phyloP scores from a whole-genome alignment of 64 coral and sea anemone species.

The Porites australiensis region DNA sequence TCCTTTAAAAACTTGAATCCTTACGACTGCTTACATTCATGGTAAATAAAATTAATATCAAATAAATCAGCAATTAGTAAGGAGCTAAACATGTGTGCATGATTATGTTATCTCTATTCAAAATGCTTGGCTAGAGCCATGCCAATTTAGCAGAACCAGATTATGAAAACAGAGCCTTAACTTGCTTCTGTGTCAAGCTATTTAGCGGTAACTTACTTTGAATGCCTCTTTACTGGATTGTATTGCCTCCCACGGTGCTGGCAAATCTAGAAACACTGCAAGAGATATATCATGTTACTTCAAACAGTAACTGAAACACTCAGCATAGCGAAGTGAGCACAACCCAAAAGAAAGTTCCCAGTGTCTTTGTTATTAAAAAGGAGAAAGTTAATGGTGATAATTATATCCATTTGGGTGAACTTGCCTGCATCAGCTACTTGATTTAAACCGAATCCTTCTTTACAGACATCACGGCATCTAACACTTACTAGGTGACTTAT shows the following conservation, averaged over 20 bases:
- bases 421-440: constrained; percentile 96
- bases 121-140: too few species aligned
- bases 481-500: constrained; percentile 89
- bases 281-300: neutral
- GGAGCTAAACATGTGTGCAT: too few species aligned
- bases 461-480: constrained; percentile 71
- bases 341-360: too few species aligned
- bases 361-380: too few species aligned
- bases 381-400: too few species aligned
- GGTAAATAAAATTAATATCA: too few species aligned
- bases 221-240: constrained; percentile 80
- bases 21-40: neutral
- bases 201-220: constrained; percentile 56
- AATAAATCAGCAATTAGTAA: too few species aligned
- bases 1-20: neutral
- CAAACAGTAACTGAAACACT: neutral
- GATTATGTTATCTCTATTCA: too few species aligned
- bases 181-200: too few species aligned
- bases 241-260: constrained; percentile 94
- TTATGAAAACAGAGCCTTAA: too few species aligned
- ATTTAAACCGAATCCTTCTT: constrained; percentile 86
- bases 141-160: too few species aligned
- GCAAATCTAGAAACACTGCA: constrained; percentile 97
- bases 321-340: too few species aligned
- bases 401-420: neutral